phyloP scores from a whole-genome alignment of 1,140 invertebrate species.

The Saccostrea cuccullata region DNA sequence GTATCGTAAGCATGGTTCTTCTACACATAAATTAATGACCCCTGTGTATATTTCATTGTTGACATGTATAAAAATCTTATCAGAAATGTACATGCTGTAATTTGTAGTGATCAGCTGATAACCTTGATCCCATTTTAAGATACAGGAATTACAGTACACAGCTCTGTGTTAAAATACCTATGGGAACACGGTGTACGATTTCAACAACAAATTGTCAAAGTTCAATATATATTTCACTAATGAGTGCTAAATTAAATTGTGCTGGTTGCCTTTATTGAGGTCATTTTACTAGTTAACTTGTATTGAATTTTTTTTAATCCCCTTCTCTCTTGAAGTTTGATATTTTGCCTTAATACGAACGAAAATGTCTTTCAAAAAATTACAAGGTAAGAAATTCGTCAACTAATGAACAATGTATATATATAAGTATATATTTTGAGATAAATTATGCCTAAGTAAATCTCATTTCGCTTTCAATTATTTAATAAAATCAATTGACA shows the following conservation, averaged over 20 bases:
- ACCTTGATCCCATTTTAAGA: slow-evolving; percentile 27
- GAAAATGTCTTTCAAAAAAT: too few relatives aligned
- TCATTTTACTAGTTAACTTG: too few relatives aligned
- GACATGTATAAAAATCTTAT: slow-evolving; percentile 35
- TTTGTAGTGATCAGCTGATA: slow-evolving; percentile 9
- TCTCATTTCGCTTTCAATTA: too few relatives aligned
- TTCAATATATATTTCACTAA: background rate
- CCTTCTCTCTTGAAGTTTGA: too few relatives aligned
- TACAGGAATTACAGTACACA: background rate
- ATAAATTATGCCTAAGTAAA: too few relatives aligned
- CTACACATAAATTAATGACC: slow-evolving; percentile 31
- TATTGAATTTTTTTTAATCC: too few relatives aligned
- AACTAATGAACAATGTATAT: too few relatives aligned
- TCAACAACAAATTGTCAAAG: background rate
- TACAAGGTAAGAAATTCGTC: too few relatives aligned
- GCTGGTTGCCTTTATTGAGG: too few relatives aligned
- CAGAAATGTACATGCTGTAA: slow-evolving; percentile 25
- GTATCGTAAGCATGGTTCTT: background rate
- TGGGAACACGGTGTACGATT: background rate
- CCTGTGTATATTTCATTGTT: slow-evolving; percentile 33
- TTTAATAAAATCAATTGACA: too few relatives aligned
- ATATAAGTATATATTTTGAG: too few relatives aligned
- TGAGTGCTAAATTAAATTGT: background rate
- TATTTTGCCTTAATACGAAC: too few relatives aligned
- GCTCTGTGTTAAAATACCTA: background rate